Evolutionary conservation across 2,797 vertebrate species (phyloP), one percentile per base, ranked within the genome.

Genomic region (Periophthalmus magnuspinnatus): DNA sequence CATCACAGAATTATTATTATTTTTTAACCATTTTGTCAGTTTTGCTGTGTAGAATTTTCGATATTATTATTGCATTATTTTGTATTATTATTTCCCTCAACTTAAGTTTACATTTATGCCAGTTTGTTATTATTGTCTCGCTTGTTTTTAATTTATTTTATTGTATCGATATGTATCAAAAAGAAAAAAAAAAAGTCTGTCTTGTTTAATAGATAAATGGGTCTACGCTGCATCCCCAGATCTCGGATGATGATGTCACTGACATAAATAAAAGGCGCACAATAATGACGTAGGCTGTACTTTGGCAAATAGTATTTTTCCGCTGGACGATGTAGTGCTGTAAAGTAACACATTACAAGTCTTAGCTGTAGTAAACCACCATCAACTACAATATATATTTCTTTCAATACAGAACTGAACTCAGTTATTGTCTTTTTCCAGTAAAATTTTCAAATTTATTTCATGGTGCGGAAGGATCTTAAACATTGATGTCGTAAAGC

Each of bases 221-320:
- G 3, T 28, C 28, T 28, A 28, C 28, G 28, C 28, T 28, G 28
- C 28, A 28, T 28, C 1, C 28, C 28, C 28, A 28, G 28, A 28
- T 28, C 1, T 24, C 5, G 1, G 7, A 57, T 6, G 9, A 28
- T 28, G 10, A 28, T 17, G 9, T 28, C 2, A 32, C 6, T 32
- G 24, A 6, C 6, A 57, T 88, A 88, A 90, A 91, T 86, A 91
- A 22, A 0, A 11, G 85, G 62, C 90, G 88, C 90, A 28, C 10
- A 16, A n/a, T 56, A 64, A 83, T 84, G 82, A 91, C 90, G 86
- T 75, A 0, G 9, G 0, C 0, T 1, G 6, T 2, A 2, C 11
- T n/a, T 0, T 0, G n/a, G 1, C 1, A 41, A 6, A 11, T 5
- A 0, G 57, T 83, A 28, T 90, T 76, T 74, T 22, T 91, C 85